A percentile compares a stretch with the other conserved stretches of the same genome.
phyloP scores from a whole-genome alignment of 2,888 invertebrate genomes.

The Mesorhabditis sp. region DNA sequence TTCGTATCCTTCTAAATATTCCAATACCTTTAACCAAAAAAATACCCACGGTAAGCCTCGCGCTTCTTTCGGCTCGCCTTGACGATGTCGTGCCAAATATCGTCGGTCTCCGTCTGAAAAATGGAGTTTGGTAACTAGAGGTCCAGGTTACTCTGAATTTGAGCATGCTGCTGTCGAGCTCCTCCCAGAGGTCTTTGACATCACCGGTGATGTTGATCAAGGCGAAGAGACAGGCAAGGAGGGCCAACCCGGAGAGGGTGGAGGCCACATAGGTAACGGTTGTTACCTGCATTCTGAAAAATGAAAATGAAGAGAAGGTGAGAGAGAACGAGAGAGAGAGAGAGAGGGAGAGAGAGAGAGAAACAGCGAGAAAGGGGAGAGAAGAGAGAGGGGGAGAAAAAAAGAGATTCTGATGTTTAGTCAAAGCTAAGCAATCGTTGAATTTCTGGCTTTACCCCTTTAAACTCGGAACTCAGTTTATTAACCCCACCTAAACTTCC shows the following conservation, averaged over 20 bases:
- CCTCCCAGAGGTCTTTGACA: conserved; percentile 38
- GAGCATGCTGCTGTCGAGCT: conserved; percentile 33
- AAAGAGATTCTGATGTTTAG: too few species aligned
- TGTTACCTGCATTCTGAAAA: conserved; percentile 32
- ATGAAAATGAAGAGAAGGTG: not conserved
- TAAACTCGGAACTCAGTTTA: too few species aligned
- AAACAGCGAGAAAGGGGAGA: too few species aligned
- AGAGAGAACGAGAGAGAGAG: too few species aligned
- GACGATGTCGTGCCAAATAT: conserved; percentile 53
- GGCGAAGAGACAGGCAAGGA: conserved; percentile 32
- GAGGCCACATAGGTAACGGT: conserved; percentile 39
- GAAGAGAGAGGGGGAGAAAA: too few species aligned
- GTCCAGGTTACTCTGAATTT: conserved; percentile 26
- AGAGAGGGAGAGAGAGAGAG: too few species aligned
- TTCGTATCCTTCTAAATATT: too few species aligned
- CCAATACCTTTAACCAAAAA: too few species aligned
- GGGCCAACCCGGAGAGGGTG: conserved; percentile 31
- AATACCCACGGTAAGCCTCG: conserved; percentile 17
- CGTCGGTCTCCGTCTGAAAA: conserved; percentile 37
- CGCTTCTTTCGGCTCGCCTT: conserved; percentile 22
- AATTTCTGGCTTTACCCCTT: too few species aligned
- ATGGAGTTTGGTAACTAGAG: not conserved
- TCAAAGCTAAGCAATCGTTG: too few species aligned
- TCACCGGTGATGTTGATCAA: conserved; percentile 36
- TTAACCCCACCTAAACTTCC: too few species aligned